Conservation (phyloP, 2,888 invertebrate genomes). For the Lottia gigantea region DNA sequence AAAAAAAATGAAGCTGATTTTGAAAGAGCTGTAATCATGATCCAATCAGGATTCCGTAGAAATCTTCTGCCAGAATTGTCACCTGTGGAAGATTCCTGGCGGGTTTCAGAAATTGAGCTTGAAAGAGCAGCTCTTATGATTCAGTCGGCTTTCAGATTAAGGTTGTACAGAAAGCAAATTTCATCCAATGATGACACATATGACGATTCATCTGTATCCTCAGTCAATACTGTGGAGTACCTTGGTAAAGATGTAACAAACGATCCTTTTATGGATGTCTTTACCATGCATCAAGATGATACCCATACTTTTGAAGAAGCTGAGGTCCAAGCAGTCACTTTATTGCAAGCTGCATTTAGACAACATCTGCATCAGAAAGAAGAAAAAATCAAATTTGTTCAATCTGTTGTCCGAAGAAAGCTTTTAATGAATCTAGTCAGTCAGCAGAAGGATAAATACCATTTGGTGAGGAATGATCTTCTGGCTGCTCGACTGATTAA, state of each 20-base stretch:
- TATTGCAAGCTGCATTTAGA: background rate
- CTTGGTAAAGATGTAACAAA: background rate
- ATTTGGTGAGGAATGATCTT: background rate
- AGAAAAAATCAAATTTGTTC: background rate
- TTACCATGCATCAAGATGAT: background rate
- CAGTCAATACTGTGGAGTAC: constrained; percentile 1
- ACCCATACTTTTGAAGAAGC: background rate
- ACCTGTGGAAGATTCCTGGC: background rate
- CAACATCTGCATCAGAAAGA: background rate
- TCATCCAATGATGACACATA: background rate
- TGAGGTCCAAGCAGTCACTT: background rate
- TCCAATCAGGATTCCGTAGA: background rate
- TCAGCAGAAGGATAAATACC: background rate
- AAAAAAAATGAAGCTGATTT: background rate
- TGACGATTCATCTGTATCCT: background rate
- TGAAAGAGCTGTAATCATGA: constrained; percentile 4
- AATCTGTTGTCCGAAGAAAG: background rate
- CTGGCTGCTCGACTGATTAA: background rate
- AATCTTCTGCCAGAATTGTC: background rate
- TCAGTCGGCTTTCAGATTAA: background rate
- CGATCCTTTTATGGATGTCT: background rate
- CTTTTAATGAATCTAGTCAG: background rate
- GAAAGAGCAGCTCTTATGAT: constrained; percentile 5
- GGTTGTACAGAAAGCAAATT: background rate
- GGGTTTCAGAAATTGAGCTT: background rate